Evolutionary conservation across 2,797 vertebrate species (phyloP), one percentile per base, ranked within the genome.

Genomic region (Botia almorhae): DNA sequence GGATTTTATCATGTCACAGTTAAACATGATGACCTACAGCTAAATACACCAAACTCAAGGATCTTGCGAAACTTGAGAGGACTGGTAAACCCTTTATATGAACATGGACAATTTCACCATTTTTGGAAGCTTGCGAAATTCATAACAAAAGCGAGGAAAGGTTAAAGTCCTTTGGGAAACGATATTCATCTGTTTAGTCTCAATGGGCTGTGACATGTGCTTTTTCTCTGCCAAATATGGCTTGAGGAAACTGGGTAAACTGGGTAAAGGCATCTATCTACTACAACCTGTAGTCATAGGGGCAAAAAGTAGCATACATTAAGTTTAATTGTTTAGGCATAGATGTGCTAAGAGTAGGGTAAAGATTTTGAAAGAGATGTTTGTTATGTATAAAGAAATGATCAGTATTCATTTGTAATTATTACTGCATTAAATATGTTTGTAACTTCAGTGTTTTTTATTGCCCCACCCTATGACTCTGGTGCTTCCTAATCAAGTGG

Each of bases 101-200:
- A 43, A 43, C 39, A 10, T 43, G 14, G 79, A 64, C 65, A 74
- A 67, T n/a, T 0, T 48, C 71, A 81, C 69, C 58, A 89, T 84
- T 81, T 90, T 90, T 84, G 83, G 77, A 85, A 87, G 81, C 80
- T 81, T 88, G 86, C n/a, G n/a, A 29, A 50, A 84, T 71, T 84
- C 77, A 86, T 84, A 84, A 85, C 67, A 53, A 50, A 78, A 36
- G 26, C 65, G 33, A 61, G 23, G 63, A 76, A 58, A 56, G 74
- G 74, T 67, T 72, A 17, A 81, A 72, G 48, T 60, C 33, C 76
- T 83, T 74, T 69, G 75, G 26, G 85, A 76, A 65, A 76, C 87
- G 91, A 92, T 93, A 88, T 73, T 84, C 87, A 91, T 93, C 91
- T 93, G 92, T 93, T 93, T 94, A 91, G 81, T 77, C 91, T 93